These are phyloP conservation scores for Drosophila hawaiiensis DNA, from an alignment of 2,888 invertebrate genomes.

Conservation along the genomic window DNA sequence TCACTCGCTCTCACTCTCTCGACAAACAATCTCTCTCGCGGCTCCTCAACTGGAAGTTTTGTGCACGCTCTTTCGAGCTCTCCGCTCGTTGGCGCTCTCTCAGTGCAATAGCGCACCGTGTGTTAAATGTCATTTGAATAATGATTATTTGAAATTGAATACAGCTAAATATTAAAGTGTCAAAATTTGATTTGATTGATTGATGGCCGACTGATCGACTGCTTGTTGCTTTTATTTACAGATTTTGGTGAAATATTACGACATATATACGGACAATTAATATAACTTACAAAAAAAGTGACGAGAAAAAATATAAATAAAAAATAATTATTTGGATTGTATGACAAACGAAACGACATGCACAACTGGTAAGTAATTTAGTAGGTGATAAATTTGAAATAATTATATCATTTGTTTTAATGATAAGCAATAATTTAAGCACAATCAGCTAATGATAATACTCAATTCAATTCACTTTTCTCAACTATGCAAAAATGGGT, in stretches of 20 bases:
- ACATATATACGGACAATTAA: constrained; percentile 26
- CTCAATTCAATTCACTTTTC: constrained; percentile 16
- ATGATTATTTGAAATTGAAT: constrained; percentile 33
- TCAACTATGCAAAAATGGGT: neutral
- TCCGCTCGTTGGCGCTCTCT: constrained; percentile 16
- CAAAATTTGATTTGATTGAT: constrained; percentile 24
- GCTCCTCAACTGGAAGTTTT: neutral
- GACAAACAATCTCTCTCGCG: neutral
- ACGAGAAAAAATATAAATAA: constrained; percentile 1
- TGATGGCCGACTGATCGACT: constrained; percentile 20
- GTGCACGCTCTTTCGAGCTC: constrained; percentile 10
- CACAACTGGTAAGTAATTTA: constrained; percentile 44
- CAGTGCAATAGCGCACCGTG: constrained; percentile 57
- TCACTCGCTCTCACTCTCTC: neutral
- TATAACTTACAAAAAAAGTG: constrained; percentile 22
- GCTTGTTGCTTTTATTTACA: constrained; percentile 45
- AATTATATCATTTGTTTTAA: neutral
- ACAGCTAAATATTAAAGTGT: constrained; percentile 20
- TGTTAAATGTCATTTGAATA: constrained; percentile 38
- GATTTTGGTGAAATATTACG: constrained; percentile 41
- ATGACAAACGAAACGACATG: constrained; percentile 31
- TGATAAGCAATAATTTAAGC: constrained; percentile 5
- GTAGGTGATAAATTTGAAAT: neutral
- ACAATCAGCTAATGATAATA: constrained; percentile 13
- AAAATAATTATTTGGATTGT: constrained; percentile 33